Evolutionary conservation across 2,888 invertebrate genomes (phyloP), one percentile per base, ranked within the genome.

Genomic region (Pecten maximus): DNA sequence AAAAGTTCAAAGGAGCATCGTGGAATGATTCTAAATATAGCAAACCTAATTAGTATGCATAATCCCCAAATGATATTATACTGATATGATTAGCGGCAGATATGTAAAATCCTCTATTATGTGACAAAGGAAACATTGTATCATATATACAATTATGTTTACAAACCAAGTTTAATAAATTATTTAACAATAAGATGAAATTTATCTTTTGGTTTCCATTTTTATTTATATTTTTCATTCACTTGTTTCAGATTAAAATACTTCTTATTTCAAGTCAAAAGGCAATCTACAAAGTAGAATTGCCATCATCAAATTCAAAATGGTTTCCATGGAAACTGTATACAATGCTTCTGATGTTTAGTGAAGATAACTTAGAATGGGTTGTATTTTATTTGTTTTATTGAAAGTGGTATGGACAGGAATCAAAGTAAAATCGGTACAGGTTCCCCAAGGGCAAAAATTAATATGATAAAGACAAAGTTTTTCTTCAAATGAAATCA

Each of bases 401-500:
- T 74, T 35, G 28, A 35, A 28, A 23, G 35, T 74, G 12, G 74
- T 10, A 74, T 54, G 54, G 19, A 54, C 3, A 54, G 54, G n/a
- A 54, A 19, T 19, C 54, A 54, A 54, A 54, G 6, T 19, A 8
- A 74, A 74, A 74, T 74, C 4, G 8, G 28, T 12, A 74, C 12
- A 6, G 28, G 4, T 74, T 35, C 74, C 74, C 74, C 35, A 2
- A 35, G 74, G 74, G 35, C 74, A 28, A 74, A 8, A 74, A 35
- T 74, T 6, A 8, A 74, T 74, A 35, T 6, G 74, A 74, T 74
- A 28, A 74, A 74, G 74, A 10, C 28, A 2, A 74, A 8, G n/a
- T 23, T 74, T 28, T 74, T 74, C 28, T 35, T 74, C 74, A 35
- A 74, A 74, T 74, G 74, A 74, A 74, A 74, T 74, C 74, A 74